Evolutionary conservation across 2,888 invertebrate genomes (phyloP).

Genomic region (Trachelus iudaicus): DNA sequence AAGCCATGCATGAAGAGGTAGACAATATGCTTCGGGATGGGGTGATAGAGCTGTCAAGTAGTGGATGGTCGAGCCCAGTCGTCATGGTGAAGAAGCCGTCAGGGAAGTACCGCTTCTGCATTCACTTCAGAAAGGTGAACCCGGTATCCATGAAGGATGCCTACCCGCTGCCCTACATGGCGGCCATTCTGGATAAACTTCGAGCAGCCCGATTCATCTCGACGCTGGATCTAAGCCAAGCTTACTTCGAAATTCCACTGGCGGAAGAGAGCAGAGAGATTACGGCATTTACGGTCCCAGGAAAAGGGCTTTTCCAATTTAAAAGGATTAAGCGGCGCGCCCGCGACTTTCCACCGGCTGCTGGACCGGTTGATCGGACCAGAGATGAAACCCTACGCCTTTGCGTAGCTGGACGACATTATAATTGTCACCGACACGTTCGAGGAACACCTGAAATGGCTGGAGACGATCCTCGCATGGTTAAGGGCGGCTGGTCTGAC

Average conservation of each 20-base stretch:
- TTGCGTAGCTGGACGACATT: conserved; percentile 38
- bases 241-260: conserved; percentile 45
- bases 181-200: too few relatives aligned
- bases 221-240: conserved; percentile 46
- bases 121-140: too few relatives aligned
- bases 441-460: conserved; percentile 27
- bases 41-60: conserved; percentile 45
- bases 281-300: conserved; percentile 45
- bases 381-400: conserved; percentile 33
- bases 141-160: too few relatives aligned
- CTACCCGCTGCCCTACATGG: too few relatives aligned
- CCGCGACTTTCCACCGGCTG: conserved; percentile 36
- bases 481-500: conserved; percentile 37
- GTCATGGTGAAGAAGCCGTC: conserved; percentile 42
- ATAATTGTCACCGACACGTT: conserved; percentile 46
- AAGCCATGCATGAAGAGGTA: conserved; percentile 32
- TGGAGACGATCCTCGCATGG: conserved; percentile 25
- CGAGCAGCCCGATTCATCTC: conserved; percentile 44
- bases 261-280: conserved; percentile 25
- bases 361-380: conserved; percentile 34
- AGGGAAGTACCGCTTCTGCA: conserved; percentile 41
- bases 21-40: conserved; percentile 45
- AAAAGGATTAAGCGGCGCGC: conserved; percentile 32
- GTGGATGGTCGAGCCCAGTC: conserved; percentile 43
- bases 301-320: conserved; percentile 42